These are phyloP conservation scores for Drosophila gunungcola DNA, from an alignment of 1,140 invertebrate species.

Conservation along the genomic window DNA sequence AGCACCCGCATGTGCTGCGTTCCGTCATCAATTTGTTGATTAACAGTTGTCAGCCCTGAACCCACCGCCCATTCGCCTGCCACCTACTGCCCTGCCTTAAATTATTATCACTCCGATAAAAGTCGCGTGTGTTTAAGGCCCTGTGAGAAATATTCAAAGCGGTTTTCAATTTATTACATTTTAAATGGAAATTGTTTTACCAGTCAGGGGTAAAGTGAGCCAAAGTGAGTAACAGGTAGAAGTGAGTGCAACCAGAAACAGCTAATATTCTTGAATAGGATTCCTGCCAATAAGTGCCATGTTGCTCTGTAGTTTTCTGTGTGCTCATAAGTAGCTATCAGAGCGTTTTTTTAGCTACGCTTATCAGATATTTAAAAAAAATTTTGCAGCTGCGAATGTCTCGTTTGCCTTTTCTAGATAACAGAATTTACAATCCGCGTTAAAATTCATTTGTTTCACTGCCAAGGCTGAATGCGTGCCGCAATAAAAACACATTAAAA, in stretches of 20 bases:
- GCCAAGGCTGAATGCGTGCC: slow-evolving; percentile 40
- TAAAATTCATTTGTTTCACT: slow-evolving; percentile 47
- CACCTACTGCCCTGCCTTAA: not conserved
- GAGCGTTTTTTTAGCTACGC: slow-evolving; percentile 12
- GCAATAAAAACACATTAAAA: slow-evolving; percentile 20
- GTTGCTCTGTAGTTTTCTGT: not conserved
- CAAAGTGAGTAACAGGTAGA: no score
- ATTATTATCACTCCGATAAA: slow-evolving; percentile 13
- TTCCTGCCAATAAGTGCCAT: no score
- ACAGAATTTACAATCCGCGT: slow-evolving; percentile 45
- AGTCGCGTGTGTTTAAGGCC: slow-evolving; percentile 22
- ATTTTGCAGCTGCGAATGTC: not conserved
- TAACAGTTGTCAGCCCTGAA: slow-evolving; percentile 29
- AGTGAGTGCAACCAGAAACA: no score
- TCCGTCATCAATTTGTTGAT: slow-evolving; percentile 54
- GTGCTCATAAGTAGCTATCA: slow-evolving; percentile 4
- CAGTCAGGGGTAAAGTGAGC: no score
- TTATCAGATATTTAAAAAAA: slow-evolving; percentile 37
- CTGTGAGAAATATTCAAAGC: slow-evolving; percentile 1
- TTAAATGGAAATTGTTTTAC: no score
- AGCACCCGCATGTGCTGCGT: slow-evolving; percentile 54
- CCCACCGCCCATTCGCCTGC: not conserved
- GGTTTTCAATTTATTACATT: no score
- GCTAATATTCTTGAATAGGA: no score
- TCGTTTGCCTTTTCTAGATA: slow-evolving; percentile 25